Evolutionary conservation across 2,797 vertebrate genomes (phyloP), one percentile per base, ranked within the genome.

Genomic region (Balearica regulorum): DNA sequence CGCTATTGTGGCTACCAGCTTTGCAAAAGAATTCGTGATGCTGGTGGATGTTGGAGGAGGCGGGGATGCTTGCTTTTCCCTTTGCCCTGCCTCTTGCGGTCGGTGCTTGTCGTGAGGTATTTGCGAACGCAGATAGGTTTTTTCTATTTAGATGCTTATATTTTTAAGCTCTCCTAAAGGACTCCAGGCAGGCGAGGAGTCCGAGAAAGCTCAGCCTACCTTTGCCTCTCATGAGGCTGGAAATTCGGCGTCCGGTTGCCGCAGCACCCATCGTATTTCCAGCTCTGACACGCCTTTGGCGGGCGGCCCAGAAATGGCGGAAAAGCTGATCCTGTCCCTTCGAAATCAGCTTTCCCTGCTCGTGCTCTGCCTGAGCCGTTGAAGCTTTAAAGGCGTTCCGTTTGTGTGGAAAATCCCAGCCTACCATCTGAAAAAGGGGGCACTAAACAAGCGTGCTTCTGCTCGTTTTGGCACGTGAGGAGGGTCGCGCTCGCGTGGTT

Each of bases 121-220:
- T 13, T 75, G 75, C 28, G 43, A 62, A 24, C 1, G 13, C 22
- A 16, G 70, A 16, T 51, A 29, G 8, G 0, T 37, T 41, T 31
- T 81, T 83, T 41, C 68, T 33, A 2, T 78, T 7, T 28, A 44
- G 70, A 31, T 54, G 2, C 13, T 33, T 68, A 11, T 7, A 57
- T 22, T 55, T 61, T 29, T 19, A n/a, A 73, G 66, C 53, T 64
- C 41, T 66, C 54, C 33, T 29, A 21, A 25, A 6, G 9, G 28
- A 9, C 44, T 9, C 3, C 2, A 9, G 70, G 65, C 61, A 29
- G 44, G 33, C 13, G 68, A 55, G 81, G 62, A 35, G 35, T 5
- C 26, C 5, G 2, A 14, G 61, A 25, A 71, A 20, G 71, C 0
- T 0, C 29, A 26, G 66, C 55, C 64, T 89, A 3, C 1, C 0